Percentiles rank a stretch among this genome's conserved stretches.
Evolutionary conservation across 2,797 vertebrate genomes (phyloP).

Genomic region (Euphonia xanthogaster): DNA sequence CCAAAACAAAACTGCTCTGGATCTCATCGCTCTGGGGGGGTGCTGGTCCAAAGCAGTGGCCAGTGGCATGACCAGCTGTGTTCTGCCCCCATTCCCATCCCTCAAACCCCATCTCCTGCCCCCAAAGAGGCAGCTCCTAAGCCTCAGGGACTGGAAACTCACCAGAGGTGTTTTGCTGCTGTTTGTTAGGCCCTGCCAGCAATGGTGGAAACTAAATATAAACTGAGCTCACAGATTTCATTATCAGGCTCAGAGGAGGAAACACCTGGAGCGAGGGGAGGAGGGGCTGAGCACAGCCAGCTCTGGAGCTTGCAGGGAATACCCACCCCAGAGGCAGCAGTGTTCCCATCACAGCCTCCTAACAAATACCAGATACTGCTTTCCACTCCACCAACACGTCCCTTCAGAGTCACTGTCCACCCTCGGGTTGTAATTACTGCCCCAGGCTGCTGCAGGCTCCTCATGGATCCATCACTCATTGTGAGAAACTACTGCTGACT

Average conservation of each 20-base stretch:
- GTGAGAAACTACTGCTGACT: too few relatives aligned
- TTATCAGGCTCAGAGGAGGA: constrained; percentile 53
- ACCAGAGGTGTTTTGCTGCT: neutral
- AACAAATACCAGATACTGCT: neutral
- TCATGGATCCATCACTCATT: accelerated
- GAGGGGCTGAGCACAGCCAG: neutral
- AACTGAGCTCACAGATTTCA: constrained; percentile 17
- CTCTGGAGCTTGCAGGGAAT: neutral
- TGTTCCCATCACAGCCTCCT: neutral
- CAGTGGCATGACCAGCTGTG: neutral
- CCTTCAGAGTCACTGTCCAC: neutral
- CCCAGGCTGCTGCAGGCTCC: neutral
- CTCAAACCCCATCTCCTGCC: neutral
- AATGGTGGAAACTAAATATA: constrained; percentile 29
- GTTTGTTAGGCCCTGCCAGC: neutral
- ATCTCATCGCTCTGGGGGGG: neutral
- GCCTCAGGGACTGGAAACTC: neutral
- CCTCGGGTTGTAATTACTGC: neutral
- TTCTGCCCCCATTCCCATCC: neutral
- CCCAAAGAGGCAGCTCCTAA: neutral
- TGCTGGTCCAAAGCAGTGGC: neutral
- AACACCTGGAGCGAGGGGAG: constrained; percentile 57
- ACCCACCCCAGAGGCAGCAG: neutral
- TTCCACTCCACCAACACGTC: neutral
- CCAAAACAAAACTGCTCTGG: neutral